Evolutionary conservation across 1,140 invertebrate species (phyloP).

Genomic region (Drosophila kohkoa): DNA sequence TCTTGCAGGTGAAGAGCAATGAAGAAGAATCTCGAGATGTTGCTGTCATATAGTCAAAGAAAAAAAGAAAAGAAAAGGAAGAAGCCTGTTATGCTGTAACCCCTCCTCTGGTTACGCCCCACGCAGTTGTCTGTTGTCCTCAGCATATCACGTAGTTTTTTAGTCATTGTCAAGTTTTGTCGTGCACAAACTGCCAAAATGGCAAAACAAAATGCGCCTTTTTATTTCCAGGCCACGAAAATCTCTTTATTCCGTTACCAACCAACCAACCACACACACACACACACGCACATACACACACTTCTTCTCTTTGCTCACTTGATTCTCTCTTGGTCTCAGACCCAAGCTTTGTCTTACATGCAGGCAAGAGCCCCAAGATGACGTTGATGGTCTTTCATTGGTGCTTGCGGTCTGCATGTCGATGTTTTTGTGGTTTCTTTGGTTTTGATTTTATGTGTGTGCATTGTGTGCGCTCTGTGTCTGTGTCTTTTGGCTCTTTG

Average conservation of each 20-base stretch:
- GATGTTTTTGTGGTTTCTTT: conserved; percentile 42
- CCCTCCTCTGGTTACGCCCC: not conserved
- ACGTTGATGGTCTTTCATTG: conserved; percentile 56
- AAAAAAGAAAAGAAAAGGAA: not conserved
- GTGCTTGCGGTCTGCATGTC: conserved; percentile 44
- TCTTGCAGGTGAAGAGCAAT: conserved; percentile 10
- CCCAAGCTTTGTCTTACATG: conserved; percentile 17
- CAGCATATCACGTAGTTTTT: conserved; percentile 35
- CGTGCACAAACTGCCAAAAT: conserved; percentile 45
- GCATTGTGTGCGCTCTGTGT: conserved; percentile 31
- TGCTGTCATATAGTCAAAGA: conserved; percentile 28
- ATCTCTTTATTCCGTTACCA: conserved; percentile 16
- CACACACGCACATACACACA: not conserved
- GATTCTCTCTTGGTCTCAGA: not conserved
- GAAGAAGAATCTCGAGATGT: conserved; percentile 1
- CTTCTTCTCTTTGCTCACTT: not conserved
- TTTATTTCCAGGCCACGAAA: conserved; percentile 31
- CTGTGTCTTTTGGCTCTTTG: conserved; percentile 29
- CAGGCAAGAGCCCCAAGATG: conserved; percentile 34
- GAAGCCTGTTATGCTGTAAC: conserved; percentile 14
- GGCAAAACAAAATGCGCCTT: conserved; percentile 33
- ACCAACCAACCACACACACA: not conserved
- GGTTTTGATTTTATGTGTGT: conserved; percentile 33
- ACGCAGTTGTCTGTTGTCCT: not conserved
- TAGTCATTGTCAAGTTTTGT: conserved; percentile 64